These are phyloP conservation scores for Lepeophtheirus salmonis DNA, from an alignment of 1,140 invertebrate species.

Conservation along the genomic window DNA sequence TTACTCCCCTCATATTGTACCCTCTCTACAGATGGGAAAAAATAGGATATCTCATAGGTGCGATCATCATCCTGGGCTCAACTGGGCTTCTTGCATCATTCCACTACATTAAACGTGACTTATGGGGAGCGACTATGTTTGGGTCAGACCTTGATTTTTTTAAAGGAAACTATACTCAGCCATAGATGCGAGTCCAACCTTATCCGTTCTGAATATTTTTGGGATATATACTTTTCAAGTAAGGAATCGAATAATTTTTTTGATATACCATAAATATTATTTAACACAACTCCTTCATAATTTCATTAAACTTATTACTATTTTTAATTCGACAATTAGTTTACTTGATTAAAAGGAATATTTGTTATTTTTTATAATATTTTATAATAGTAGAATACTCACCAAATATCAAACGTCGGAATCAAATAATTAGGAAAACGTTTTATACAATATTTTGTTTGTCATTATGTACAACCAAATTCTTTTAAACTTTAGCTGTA, in stretches of 20 bases:
- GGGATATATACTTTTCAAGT: slow-evolving; percentile 8
- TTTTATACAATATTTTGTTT: too few species aligned
- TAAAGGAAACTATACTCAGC: slow-evolving; percentile 1
- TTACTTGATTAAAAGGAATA: too few species aligned
- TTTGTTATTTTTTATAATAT: too few species aligned
- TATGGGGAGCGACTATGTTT: not conserved
- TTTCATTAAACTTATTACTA: too few species aligned
- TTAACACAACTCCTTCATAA: too few species aligned
- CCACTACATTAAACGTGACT: not conserved
- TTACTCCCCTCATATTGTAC: slow-evolving; percentile 7
- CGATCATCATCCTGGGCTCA: not conserved
- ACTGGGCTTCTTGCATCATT: not conserved
- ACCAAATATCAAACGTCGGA: too few species aligned
- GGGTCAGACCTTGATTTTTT: not conserved
- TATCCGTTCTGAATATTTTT: slow-evolving; percentile 6
- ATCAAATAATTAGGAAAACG: too few species aligned
- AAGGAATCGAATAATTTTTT: not conserved
- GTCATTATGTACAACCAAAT: too few species aligned
- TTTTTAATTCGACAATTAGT: too few species aligned
- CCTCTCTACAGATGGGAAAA: not conserved
- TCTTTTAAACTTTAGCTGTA: too few species aligned
- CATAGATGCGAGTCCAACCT: slow-evolving; percentile 6
- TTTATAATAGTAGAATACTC: too few species aligned
- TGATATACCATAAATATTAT: too few species aligned
- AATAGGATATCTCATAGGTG: not conserved